These are phyloP conservation scores for Antennarius maculatus DNA, from an alignment of 2,797 vertebrate species.

Conservation along the genomic window DNA sequence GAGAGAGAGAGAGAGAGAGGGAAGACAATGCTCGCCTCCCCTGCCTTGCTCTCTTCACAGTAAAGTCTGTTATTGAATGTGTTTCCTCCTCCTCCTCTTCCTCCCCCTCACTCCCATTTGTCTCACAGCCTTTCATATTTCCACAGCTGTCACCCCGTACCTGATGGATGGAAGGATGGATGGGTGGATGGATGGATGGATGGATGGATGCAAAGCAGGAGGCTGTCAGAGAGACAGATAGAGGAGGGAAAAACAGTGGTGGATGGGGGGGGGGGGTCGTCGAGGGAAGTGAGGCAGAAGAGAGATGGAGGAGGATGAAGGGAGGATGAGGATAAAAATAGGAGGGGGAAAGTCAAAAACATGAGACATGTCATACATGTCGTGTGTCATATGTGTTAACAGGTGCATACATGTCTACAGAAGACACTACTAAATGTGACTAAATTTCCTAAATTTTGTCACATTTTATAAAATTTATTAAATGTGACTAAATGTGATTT, in stretches of 20 bases:
- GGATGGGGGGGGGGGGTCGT: slow-evolving; percentile 34
- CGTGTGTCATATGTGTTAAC: too few relatives aligned
- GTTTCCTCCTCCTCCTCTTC: slow-evolving; percentile 35
- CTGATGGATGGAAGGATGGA: slow-evolving; percentile 41
- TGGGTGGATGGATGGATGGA: neutral
- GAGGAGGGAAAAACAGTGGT: slow-evolving; percentile 21
- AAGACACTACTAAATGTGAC: too few relatives aligned
- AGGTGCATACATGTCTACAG: too few relatives aligned
- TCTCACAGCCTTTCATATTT: slow-evolving; percentile 57
- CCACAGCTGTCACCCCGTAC: slow-evolving; percentile 46
- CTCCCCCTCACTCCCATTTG: slow-evolving; percentile 41
- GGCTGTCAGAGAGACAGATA: slow-evolving; percentile 47
- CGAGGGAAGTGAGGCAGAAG: slow-evolving; percentile 71
- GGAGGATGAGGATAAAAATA: slow-evolving; percentile 52
- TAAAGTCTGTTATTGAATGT: slow-evolving; percentile 65
- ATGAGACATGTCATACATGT: slow-evolving; percentile 7
- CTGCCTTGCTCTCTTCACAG: slow-evolving; percentile 56
- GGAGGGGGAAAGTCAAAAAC: slow-evolving; percentile 43
- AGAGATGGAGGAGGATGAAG: slow-evolving; percentile 56
- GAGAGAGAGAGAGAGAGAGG: slow-evolving; percentile 7
- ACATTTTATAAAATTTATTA: too few relatives aligned
- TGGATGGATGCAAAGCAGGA: slow-evolving; percentile 52
- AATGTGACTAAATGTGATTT: too few relatives aligned
- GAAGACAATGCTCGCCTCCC: slow-evolving; percentile 56
- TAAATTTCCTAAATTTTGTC: too few relatives aligned